Evolutionary conservation across 2,113 vertebrate species (phyloP).

Genomic region (Raphicerus campestris): DNA sequence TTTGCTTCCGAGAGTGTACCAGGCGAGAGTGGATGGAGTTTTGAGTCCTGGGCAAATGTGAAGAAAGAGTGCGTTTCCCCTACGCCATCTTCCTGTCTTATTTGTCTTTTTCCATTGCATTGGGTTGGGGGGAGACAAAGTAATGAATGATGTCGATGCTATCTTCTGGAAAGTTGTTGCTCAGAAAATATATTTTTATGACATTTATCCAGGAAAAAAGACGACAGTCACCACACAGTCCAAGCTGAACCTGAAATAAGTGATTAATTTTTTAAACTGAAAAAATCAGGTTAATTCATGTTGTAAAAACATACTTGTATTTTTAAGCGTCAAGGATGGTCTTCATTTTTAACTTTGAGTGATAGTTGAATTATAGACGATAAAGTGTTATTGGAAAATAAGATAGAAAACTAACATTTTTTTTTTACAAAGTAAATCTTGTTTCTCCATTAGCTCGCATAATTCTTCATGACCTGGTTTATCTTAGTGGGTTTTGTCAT

Average conservation of each 20-base stretch:
- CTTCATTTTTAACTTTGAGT: neutral
- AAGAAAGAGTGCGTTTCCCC: neutral
- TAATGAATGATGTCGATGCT: rapidly evolving
- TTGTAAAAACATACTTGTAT: neutral
- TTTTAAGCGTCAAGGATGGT: neutral
- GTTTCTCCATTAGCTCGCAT: neutral
- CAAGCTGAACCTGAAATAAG: neutral
- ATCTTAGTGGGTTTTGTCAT: neutral
- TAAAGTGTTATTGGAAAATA: neutral
- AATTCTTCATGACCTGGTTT: neutral
- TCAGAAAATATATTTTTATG: neutral
- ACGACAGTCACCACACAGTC: neutral
- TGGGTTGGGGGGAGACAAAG: neutral
- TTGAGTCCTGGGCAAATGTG: neutral
- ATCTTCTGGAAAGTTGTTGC: neutral
- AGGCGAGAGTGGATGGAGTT: neutral
- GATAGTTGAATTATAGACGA: neutral
- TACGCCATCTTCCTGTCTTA: neutral
- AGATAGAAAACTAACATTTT: neutral
- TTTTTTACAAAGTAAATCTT: neutral
- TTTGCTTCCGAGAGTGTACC: neutral
- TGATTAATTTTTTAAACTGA: neutral
- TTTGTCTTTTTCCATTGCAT: neutral
- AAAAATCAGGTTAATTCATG: neutral
- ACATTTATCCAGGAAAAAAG: neutral